phyloP scores from a whole-genome alignment of 2,888 invertebrate species.

The Alentia gelatinosa region DNA sequence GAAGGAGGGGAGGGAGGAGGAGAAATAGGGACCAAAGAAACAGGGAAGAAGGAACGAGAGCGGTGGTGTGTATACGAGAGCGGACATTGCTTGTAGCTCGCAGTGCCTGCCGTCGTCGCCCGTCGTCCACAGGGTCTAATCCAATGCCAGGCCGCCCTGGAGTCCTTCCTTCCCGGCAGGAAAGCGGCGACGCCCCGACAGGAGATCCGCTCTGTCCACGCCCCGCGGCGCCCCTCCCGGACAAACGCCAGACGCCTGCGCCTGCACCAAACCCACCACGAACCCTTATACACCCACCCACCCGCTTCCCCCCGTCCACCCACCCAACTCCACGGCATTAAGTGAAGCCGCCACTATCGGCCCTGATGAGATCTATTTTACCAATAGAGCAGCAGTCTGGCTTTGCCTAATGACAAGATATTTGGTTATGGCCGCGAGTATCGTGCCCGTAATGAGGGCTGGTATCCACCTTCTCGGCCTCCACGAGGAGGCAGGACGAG shows the following conservation, averaged over 20 bases:
- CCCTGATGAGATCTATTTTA: slow-evolving; percentile 21
- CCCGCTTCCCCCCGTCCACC: neutral
- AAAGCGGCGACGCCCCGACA: neutral
- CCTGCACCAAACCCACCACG: neutral
- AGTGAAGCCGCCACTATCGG: slow-evolving; percentile 6
- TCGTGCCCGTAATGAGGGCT: neutral
- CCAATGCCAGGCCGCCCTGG: neutral
- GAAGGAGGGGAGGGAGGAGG: neutral
- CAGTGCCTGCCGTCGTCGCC: neutral
- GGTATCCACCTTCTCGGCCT: neutral
- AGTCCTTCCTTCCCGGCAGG: neutral
- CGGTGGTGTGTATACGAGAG: no score
- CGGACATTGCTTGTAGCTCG: neutral
- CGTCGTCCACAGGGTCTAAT: slow-evolving; percentile 13
- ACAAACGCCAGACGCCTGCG: neutral
- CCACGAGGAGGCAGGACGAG: no score
- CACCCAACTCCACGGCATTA: neutral
- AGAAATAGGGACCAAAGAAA: no score
- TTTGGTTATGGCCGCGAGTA: slow-evolving; percentile 21
- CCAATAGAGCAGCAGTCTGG: slow-evolving; percentile 18
- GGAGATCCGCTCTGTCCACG: neutral
- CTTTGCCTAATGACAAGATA: slow-evolving; percentile 7
- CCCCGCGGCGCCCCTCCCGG: neutral
- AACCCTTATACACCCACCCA: neutral
- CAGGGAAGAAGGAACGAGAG: no score